phyloP scores from a whole-genome alignment of 1,140 invertebrate genomes.

The Microplitis mediator region DNA sequence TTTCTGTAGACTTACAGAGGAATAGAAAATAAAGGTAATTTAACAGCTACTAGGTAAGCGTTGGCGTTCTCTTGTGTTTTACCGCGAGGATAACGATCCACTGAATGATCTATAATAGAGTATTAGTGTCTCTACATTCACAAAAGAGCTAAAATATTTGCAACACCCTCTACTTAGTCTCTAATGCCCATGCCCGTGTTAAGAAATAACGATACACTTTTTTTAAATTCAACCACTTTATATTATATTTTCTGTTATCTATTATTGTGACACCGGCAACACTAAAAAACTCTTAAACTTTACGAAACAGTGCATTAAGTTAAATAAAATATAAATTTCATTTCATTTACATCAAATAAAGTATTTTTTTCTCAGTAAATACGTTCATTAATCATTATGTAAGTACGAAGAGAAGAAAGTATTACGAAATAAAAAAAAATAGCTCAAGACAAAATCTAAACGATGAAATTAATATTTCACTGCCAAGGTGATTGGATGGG shows the following conservation, averaged over 20 bases:
- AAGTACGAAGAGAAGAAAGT: too few species aligned
- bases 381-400: too few species aligned
- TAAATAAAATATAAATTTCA: too few species aligned
- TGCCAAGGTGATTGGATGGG: background rate
- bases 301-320: too few species aligned
- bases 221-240: too few species aligned
- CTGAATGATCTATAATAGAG: background rate
- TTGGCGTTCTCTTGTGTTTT: constrained; percentile 5
- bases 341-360: too few species aligned
- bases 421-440: background rate
- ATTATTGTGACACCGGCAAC: too few species aligned
- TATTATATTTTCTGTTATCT: too few species aligned
- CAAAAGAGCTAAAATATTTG: background rate
- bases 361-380: too few species aligned
- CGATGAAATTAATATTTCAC: background rate
- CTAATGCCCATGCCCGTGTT: background rate
- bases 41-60: background rate
- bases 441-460: background rate
- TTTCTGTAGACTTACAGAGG: too few species aligned
- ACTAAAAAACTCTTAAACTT: too few species aligned
- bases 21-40: background rate
- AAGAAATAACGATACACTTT: too few species aligned
- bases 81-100: background rate
- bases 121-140: background rate
- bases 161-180: background rate